Evolutionary conservation across 2,113 vertebrate species (phyloP), one percentile per base, ranked within the genome.

Genomic region (Probosciger aterrimus): DNA sequence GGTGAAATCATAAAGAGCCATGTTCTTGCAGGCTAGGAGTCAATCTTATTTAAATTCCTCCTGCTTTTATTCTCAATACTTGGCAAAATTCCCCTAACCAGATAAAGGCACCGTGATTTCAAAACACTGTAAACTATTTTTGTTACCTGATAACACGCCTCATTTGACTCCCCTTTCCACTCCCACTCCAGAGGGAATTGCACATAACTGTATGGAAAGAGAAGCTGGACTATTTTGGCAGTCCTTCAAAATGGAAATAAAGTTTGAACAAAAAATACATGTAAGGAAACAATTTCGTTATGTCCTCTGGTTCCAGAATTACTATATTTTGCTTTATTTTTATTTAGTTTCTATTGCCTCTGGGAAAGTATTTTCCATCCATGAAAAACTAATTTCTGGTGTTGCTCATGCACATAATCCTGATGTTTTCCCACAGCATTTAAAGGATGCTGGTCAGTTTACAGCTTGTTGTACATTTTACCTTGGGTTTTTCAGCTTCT

Each of bases 81-180:
- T 95, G 77, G 67, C 71, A 89, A 59, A 92, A 77, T 81, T 90
- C 55, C 37, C 20, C 37, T 19, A 28, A 37, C 82, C 44, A 64
- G 81, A 89, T 88, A 92, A 85, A 94, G n/a, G 37, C 20, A 76
- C 35, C 33, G 17, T 62, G 81, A 95, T 91, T 91, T 92, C 53
- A 65, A 93, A 92, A 77, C n/a, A 65, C 44, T 73, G 33, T 75
- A 87, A 81, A 85, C 49, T 89, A 63, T 69, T 81, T 89, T 35
- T 80, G 74, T 86, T 92, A 94, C 90, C 71, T 92, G 90, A 93
- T 95, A 94, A 60, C 27, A 86, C 60, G 82, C 86, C 52, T 90
- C 55, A 69, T 86, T 96, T 88, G 84, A 83, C 37, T 89, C 23
- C 70, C 25, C 8, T 90, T 93, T 88, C 80, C 76, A 82, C 50